phyloP scores from a whole-genome alignment of 2,797 vertebrate species.

The Coregonus ussuriensis region DNA sequence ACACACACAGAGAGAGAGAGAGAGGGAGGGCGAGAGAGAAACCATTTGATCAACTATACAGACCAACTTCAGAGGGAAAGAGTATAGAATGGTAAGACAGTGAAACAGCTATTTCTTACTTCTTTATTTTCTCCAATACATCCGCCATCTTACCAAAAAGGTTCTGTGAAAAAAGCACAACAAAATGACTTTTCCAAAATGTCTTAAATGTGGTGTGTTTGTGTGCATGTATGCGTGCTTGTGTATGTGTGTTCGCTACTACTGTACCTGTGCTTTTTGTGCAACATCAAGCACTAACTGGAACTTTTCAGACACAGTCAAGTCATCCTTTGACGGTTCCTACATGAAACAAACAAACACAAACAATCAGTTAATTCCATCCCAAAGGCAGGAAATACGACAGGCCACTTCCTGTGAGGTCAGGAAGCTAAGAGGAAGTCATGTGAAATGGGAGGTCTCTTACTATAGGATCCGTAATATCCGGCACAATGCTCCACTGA shows the following conservation, averaged over 20 bases:
- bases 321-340: slow-evolving; percentile 93
- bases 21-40: background rate
- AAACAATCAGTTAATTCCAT: background rate
- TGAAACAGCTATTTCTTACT: slow-evolving; percentile 62
- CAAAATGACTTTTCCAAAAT: background rate
- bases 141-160: slow-evolving; percentile 98
- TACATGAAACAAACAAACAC: slow-evolving; percentile 41
- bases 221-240: background rate
- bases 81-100: background rate
- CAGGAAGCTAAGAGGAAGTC: slow-evolving; percentile 27
- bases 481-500: slow-evolving; percentile 99
- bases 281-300: slow-evolving; percentile 98
- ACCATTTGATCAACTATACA: slow-evolving; percentile 3
- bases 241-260: background rate
- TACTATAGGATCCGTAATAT: slow-evolving; percentile 93
- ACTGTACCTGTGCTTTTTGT: slow-evolving; percentile 94
- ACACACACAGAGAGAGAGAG: slow-evolving; percentile 3
- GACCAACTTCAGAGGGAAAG: background rate
- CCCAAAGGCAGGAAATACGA: background rate
- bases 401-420: background rate
- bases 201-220: too few species aligned
- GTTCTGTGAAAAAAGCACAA: slow-evolving; percentile 77
- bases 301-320: slow-evolving; percentile 98
- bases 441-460: slow-evolving; percentile 44
- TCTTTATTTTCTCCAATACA: slow-evolving; percentile 98